These are phyloP conservation scores for Lasioglossum leucozonium DNA, from an alignment of 2,888 invertebrate genomes.

Conservation along the genomic window DNA sequence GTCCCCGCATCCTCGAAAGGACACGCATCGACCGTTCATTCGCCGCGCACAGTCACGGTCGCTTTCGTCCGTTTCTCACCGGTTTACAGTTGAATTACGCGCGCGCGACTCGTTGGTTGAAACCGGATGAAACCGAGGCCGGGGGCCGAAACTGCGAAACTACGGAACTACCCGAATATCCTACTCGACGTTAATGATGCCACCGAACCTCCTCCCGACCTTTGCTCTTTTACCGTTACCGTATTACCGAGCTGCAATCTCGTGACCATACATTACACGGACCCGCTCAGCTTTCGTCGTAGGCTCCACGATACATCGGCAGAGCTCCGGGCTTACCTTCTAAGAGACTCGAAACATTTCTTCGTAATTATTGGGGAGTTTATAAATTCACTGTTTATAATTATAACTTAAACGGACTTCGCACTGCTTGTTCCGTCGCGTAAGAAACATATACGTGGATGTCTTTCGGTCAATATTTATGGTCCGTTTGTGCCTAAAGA, in stretches of 20 bases:
- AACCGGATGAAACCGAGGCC: slow-evolving; percentile 51
- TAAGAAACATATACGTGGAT: too few relatives aligned
- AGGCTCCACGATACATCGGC: slow-evolving; percentile 41
- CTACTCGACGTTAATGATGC: slow-evolving; percentile 70
- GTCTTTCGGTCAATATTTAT: too few relatives aligned
- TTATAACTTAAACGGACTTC: too few relatives aligned
- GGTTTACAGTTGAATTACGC: slow-evolving; percentile 59
- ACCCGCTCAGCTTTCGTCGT: slow-evolving; percentile 37
- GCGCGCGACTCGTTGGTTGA: slow-evolving; percentile 25
- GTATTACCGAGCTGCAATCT: slow-evolving; percentile 54
- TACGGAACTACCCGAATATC: slow-evolving; percentile 63
- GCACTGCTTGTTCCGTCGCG: too few relatives aligned
- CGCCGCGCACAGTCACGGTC: not conserved
- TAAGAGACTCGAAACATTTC: slow-evolving; percentile 37
- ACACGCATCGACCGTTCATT: not conserved
- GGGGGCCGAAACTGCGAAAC: slow-evolving; percentile 59
- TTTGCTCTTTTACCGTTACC: slow-evolving; percentile 55
- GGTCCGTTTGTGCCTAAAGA: too few relatives aligned
- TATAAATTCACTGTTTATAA: too few relatives aligned
- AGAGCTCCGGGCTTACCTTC: slow-evolving; percentile 10
- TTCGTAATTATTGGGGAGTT: slow-evolving; percentile 43
- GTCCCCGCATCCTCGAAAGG: not conserved
- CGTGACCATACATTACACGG: slow-evolving; percentile 62
- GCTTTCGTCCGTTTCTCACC: slow-evolving; percentile 51
- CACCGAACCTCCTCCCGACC: slow-evolving; percentile 54